Conservation (phyloP, 2,797 vertebrate species). For the Australoheros facetus region DNA sequence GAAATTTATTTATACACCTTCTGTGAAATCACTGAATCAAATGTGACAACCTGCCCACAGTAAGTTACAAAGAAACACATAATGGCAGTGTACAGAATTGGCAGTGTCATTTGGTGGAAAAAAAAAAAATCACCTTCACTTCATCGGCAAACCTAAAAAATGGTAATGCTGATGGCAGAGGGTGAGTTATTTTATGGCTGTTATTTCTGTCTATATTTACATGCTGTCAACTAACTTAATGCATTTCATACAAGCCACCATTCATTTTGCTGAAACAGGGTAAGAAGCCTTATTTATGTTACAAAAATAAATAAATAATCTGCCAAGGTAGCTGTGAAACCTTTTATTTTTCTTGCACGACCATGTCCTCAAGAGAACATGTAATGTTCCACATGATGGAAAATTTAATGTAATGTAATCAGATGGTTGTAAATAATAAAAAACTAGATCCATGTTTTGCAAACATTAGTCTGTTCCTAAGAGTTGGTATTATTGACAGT, state of each 20-base stretch:
- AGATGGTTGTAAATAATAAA: neutral
- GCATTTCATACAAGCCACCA: neutral
- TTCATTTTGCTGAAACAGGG: neutral
- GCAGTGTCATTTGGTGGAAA: neutral
- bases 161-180: neutral
- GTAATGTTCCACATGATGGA: neutral
- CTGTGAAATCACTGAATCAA: neutral
- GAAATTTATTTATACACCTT: neutral
- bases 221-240: conserved; percentile 1
- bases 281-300: neutral
- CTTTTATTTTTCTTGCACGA: neutral
- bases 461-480: neutral
- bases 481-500: neutral
- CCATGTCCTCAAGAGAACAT: neutral
- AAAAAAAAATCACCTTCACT: neutral
- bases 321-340: neutral
- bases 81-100: neutral
- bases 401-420: neutral
- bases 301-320: neutral
- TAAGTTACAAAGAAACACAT: neutral
- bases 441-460: neutral
- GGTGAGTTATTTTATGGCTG: neutral
- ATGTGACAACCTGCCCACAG: neutral
- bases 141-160: neutral
- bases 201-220: neutral